phyloP scores from a whole-genome alignment of 2,113 vertebrate species.

The Pionites leucogaster region DNA sequence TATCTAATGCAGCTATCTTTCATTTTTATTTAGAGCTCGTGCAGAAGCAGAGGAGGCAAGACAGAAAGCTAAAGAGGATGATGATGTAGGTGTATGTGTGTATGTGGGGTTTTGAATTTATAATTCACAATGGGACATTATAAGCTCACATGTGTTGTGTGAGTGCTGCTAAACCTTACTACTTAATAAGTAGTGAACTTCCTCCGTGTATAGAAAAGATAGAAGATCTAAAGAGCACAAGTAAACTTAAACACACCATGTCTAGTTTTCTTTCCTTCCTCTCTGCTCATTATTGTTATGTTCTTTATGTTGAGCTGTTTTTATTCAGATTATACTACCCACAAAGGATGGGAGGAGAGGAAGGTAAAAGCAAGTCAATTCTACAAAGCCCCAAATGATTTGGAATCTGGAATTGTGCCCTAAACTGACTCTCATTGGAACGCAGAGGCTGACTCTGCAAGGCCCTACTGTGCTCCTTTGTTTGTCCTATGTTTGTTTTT shows the following conservation, averaged over 20 bases:
- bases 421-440: not conserved
- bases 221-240: not conserved
- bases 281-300: not conserved
- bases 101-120: not conserved
- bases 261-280: not conserved
- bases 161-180: not conserved
- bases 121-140: not conserved
- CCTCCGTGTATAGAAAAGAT: not conserved
- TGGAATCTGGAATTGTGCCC: not conserved
- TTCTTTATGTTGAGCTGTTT: not conserved
- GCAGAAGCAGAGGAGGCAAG: conserved; percentile 87
- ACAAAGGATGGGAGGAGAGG: not conserved
- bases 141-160: not conserved
- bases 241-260: not conserved
- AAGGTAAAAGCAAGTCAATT: not conserved
- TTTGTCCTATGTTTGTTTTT: not conserved
- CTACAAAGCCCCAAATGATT: not conserved
- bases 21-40: conserved; percentile 79
- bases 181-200: not conserved
- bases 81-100: conserved; percentile 84
- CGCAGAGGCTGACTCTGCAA: not conserved
- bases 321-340: not conserved
- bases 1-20: not conserved
- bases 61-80: conserved; percentile 91
- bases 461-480: not conserved